Evolutionary conservation across 2,888 invertebrate species (phyloP).

Genomic region (Acrocyrtus sp.): DNA sequence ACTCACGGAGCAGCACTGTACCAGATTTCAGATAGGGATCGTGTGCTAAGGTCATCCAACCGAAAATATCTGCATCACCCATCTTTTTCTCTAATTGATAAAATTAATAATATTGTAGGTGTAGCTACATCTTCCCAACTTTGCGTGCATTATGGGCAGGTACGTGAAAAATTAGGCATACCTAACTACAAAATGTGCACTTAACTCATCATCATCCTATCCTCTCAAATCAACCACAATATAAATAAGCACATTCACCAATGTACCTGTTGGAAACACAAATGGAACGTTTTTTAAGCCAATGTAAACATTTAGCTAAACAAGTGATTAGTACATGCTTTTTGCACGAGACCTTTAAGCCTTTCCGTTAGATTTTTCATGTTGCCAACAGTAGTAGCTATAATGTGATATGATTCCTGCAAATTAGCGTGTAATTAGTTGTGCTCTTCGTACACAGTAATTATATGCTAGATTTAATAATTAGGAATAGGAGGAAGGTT

Average conservation of each 20-base stretch:
- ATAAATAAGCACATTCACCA: no score
- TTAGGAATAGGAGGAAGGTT: background rate
- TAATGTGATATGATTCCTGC: conserved; percentile 1
- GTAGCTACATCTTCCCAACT: conserved; percentile 23
- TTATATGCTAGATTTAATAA: background rate
- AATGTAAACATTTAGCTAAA: background rate
- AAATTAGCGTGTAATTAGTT: background rate
- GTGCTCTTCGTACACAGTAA: background rate
- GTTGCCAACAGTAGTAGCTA: background rate
- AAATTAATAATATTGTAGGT: conserved; percentile 8
- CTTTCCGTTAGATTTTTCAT: background rate
- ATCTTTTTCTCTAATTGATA: background rate
- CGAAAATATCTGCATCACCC: conserved; percentile 2
- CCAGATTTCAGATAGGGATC: background rate
- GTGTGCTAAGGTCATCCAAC: conserved; percentile 25
- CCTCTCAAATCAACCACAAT: no score
- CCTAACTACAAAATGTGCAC: no score
- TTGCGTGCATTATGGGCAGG: background rate
- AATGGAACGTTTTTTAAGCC: background rate
- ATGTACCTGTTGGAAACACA: no score
- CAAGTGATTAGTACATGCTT: conserved; percentile 1
- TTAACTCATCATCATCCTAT: no score
- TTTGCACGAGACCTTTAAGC: conserved; percentile 28
- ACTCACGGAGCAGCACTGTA: no score
- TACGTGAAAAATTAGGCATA: no score